phyloP scores from a whole-genome alignment of 2,888 invertebrate species.

The Eubasilissa splendida region DNA sequence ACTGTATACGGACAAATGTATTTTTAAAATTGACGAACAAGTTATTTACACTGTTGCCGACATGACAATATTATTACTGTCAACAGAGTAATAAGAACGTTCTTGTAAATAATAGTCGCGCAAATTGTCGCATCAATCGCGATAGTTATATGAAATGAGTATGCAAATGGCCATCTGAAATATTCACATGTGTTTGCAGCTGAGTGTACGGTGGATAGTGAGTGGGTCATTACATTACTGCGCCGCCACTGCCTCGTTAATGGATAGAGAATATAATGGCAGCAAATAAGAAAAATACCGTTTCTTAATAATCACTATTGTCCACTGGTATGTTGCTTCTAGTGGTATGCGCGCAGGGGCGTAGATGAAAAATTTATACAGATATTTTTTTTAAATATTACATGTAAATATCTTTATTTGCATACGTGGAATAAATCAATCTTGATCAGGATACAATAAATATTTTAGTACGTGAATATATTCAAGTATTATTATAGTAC shows the following conservation, averaged over 20 bases:
- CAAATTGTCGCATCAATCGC: slow-evolving; percentile 31
- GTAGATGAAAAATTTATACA: slow-evolving; percentile 16
- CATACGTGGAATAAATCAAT: too few species aligned
- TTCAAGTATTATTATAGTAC: too few species aligned
- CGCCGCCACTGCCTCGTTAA: slow-evolving; percentile 26
- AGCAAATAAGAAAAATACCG: slow-evolving; percentile 45
- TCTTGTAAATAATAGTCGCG: slow-evolving; percentile 1
- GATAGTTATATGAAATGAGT: slow-evolving; percentile 43
- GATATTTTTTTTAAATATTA: neutral
- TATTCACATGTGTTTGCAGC: neutral
- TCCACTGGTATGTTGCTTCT: slow-evolving; percentile 39
- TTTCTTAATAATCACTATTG: slow-evolving; percentile 48
- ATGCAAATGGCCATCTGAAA: slow-evolving; percentile 29
- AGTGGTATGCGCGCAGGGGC: slow-evolving; percentile 34
- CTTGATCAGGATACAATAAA: too few species aligned
- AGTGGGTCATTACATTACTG: slow-evolving; percentile 29
- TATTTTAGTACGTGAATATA: too few species aligned
- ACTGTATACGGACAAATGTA: too few species aligned
- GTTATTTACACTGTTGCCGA: too few species aligned
- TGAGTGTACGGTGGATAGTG: neutral
- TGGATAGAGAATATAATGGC: slow-evolving; percentile 34
- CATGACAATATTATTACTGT: too few species aligned
- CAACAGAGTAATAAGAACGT: too few species aligned
- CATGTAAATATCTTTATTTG: too few species aligned
- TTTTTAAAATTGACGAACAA: too few species aligned